These are phyloP conservation scores for Cephus cinctus DNA, from an alignment of 1,140 invertebrate species.

Conservation along the genomic window DNA sequence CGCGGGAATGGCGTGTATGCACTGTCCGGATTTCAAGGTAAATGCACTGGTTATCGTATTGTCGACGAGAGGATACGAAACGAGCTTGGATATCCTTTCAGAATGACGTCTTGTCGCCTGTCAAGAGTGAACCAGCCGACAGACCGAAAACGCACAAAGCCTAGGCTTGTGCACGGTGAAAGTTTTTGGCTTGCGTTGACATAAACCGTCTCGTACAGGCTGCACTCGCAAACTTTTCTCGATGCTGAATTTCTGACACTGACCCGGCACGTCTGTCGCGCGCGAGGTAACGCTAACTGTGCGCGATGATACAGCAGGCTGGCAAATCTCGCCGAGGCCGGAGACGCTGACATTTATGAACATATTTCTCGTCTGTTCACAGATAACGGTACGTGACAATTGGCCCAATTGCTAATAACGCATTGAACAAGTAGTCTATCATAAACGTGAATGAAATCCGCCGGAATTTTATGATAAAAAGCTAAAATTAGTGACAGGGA, in stretches of 20 bases:
- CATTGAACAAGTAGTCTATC: slow-evolving; percentile 3
- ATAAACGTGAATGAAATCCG: slow-evolving; percentile 4
- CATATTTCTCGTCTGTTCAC: slow-evolving; percentile 20
- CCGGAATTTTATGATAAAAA: not conserved
- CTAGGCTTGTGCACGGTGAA: slow-evolving; percentile 22
- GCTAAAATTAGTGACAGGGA: slow-evolving; percentile 22
- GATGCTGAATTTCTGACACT: not conserved
- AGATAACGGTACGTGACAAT: slow-evolving; percentile 38
- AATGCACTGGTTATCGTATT: too few species aligned
- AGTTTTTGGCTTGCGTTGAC: slow-evolving; percentile 23
- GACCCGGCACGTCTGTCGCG: not conserved
- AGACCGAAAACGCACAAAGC: slow-evolving; percentile 14
- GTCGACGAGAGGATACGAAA: too few species aligned
- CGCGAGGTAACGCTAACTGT: slow-evolving; percentile 9
- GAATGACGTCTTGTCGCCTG: too few species aligned
- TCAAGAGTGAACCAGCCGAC: too few species aligned
- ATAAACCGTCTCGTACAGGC: slow-evolving; percentile 16
- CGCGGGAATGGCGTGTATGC: slow-evolving; percentile 11
- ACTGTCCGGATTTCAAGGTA: too few species aligned
- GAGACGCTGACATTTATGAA: slow-evolving; percentile 6
- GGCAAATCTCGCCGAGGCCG: not conserved
- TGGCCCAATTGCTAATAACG: slow-evolving; percentile 12
- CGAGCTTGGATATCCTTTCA: too few species aligned
- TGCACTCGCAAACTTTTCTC: not conserved
- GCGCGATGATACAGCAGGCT: slow-evolving; percentile 7